These are phyloP conservation scores for Cordilura impudica DNA, from an alignment of 2,888 invertebrate species.

Conservation along the genomic window DNA sequence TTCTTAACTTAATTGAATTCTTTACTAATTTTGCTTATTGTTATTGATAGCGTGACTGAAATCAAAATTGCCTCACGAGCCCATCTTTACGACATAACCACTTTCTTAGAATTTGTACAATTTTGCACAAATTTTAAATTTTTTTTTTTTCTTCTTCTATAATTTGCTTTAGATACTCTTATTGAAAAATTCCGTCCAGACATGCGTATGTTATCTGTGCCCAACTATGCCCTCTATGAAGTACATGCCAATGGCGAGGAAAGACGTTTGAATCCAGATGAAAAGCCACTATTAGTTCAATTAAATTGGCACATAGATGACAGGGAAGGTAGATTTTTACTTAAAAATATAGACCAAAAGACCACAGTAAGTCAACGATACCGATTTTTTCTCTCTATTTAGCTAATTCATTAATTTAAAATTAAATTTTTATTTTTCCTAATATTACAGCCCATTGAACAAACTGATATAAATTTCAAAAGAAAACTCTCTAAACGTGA, in stretches of 20 bases:
- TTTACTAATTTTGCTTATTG: no score
- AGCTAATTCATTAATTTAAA: background rate
- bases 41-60: no score
- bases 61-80: no score
- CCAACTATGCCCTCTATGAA: constrained; percentile 87
- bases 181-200: constrained; percentile 99
- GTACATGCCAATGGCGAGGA: constrained; percentile 90
- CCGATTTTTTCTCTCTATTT: background rate
- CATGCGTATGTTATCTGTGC: constrained; percentile 94
- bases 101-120: no score
- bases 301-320: constrained; percentile 99
- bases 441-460: constrained; percentile 84
- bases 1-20: no score
- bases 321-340: constrained; percentile 96
- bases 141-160: constrained; percentile 2
- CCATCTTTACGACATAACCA: no score
- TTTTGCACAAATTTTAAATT: no score
- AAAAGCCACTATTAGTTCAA: constrained; percentile 97
- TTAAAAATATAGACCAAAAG: constrained; percentile 92
- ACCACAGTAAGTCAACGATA: constrained; percentile 78
- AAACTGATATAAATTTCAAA: constrained; percentile 90
- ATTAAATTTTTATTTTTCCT: background rate
- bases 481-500: constrained; percentile 81
- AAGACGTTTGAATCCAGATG: constrained; percentile 91
- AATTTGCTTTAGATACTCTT: constrained; percentile 84